Base-by-base conservation (phyloP, 2,888 invertebrate genomes). In the Netelia virgata region DNA sequence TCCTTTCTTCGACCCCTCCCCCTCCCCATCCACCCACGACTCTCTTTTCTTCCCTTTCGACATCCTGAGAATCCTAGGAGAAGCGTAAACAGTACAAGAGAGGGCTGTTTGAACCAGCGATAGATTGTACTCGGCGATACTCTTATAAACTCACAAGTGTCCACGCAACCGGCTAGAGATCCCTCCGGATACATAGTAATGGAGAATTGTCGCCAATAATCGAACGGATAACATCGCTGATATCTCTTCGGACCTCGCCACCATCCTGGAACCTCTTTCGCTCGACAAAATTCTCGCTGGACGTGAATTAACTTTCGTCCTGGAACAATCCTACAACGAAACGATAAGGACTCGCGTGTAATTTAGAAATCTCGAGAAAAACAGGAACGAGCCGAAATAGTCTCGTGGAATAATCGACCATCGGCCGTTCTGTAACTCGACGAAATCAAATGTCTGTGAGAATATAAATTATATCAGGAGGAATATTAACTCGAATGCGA, bases 191-290 rank as follows among this genome's bases (percentile, higher is more conserved):
- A 93, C 93, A 93, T 93, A 93, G 93, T 93, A 93, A 93, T 93
- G 89, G 92, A 92, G 92, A 92, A 93, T 93, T 93, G 91, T 91
- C 92, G 91, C 90, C 92, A 91, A 93, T 93, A 92, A 93, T 93
- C 92, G 92, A 90, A 89, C 90, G 86, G 86, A 88, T 87, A 85
- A 83, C 70, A 88, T 88, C 87, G 47, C 16, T 63, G 78, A 80
- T 75, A 82, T 74, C 77, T 78, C 53, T 61, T 41, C 50, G 41
- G 61, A 18, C 10, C 23, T 53, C 64, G 20, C 76, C 50, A 9
- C 69, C n/a, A 68, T 6, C 36, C 3, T 23, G 53, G 10, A 14
- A 36, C 28, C 18, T 69, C 23, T 50, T 20, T 43, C 18, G 23
- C 53, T 28, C 20, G 50, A 55, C 43, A 70, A 70, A 79, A 72